phyloP scores from a whole-genome alignment of 2,797 vertebrate species.

The Uromys caudimaculatus region DNA sequence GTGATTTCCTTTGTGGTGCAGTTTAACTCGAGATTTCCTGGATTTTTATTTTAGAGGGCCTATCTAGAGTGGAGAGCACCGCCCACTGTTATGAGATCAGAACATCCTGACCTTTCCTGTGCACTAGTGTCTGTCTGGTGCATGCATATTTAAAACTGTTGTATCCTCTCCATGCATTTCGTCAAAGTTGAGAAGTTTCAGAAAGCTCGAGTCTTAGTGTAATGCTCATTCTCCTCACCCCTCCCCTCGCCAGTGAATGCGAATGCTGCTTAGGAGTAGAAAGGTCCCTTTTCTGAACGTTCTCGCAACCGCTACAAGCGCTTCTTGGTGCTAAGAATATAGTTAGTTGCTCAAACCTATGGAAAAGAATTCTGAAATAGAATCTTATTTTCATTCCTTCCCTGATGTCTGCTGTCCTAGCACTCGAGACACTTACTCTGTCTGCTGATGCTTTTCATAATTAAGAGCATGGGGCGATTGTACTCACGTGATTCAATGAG shows the following conservation, averaged over 20 bases:
- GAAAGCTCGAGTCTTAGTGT: neutral
- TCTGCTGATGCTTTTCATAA: neutral
- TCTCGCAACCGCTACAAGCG: constrained; percentile 16
- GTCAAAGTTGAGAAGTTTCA: neutral
- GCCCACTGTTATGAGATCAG: neutral
- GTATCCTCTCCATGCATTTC: neutral
- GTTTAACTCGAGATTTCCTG: neutral
- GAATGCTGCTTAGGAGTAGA: neutral
- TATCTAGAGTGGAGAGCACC: neutral
- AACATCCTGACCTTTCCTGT: neutral
- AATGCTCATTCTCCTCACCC: neutral
- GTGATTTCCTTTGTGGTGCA: neutral
- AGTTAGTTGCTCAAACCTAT: constrained; percentile 9
- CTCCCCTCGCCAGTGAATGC: neutral
- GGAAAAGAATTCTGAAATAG: constrained; percentile 21
- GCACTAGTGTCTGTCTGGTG: neutral
- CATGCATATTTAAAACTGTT: neutral
- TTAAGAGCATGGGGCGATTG: neutral
- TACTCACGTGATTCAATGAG: neutral
- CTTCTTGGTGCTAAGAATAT: constrained; percentile 42
- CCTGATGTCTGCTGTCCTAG: rapidly evolving
- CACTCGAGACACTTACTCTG: neutral
- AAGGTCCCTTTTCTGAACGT: constrained; percentile 17
- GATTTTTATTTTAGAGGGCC: neutral
- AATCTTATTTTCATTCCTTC: neutral